Conservation (phyloP, 1,140 invertebrate species). For the Proales similis region DNA sequence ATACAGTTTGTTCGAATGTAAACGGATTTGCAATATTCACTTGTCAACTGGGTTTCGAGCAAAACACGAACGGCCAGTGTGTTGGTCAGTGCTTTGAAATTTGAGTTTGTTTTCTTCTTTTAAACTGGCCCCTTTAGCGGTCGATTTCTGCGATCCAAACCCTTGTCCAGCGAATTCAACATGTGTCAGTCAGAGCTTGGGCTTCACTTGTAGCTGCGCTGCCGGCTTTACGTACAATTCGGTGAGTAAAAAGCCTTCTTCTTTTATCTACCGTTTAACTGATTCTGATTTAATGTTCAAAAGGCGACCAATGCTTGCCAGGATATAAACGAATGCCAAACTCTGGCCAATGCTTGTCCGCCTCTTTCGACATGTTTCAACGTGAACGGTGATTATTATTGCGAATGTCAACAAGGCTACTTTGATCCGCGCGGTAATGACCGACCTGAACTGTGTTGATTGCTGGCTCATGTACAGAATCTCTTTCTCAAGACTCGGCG, state of each 20-base stretch:
- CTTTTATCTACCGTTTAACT: no score
- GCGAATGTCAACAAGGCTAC: slow-evolving; percentile 1
- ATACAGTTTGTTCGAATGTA: neutral
- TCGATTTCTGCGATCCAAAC: neutral
- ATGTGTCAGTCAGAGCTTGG: neutral
- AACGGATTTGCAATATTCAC: neutral
- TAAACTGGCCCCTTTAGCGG: neutral
- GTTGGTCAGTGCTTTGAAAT: neutral
- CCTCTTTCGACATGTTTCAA: neutral
- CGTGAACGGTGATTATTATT: neutral
- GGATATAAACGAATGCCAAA: slow-evolving; percentile 9
- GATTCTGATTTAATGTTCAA: no score
- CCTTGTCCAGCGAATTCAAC: neutral
- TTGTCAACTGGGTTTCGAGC: neutral
- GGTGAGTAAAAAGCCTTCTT: no score
- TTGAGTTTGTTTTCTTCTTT: neutral
- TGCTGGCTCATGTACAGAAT: no score
- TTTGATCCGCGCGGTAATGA: no score
- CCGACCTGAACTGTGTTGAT: no score
- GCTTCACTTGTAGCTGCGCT: slow-evolving; percentile 13
- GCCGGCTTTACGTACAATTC: neutral
- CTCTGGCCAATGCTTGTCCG: neutral
- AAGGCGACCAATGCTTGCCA: neutral
- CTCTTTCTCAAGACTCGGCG: no score
- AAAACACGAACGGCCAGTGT: no score